Percentiles rank a stretch among this genome's conserved stretches.
These are phyloP conservation scores for Artemia sinica DNA, from an alignment of 2,888 invertebrate species.

Conservation along the genomic window DNA sequence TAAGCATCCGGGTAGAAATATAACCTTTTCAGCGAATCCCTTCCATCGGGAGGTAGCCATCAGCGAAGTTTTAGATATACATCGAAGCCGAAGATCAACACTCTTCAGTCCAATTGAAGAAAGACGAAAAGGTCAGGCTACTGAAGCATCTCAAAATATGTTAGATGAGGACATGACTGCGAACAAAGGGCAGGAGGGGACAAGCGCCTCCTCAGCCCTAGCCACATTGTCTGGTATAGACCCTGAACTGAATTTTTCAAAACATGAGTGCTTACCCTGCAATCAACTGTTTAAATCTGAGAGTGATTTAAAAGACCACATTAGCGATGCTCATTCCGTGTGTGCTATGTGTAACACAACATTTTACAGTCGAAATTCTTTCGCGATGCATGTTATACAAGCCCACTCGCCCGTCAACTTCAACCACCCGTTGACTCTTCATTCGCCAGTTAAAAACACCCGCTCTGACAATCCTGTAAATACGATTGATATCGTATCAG, in stretches of 20 bases:
- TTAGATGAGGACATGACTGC: background rate
- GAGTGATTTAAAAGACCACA: background rate
- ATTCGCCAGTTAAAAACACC: no score
- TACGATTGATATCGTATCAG: no score
- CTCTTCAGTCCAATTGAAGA: no score
- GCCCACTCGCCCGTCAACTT: background rate
- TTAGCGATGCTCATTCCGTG: background rate
- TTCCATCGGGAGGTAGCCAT: background rate
- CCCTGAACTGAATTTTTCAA: background rate
- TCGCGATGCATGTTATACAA: slow-evolving; percentile 8
- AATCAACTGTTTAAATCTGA: slow-evolving; percentile 25
- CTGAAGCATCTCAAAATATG: background rate
- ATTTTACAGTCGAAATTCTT: background rate
- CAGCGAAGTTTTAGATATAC: background rate
- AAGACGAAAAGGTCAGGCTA: background rate
- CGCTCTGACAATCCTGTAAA: no score
- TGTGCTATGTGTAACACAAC: slow-evolving; percentile 20
- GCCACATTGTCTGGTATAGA: no score
- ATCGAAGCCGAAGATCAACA: no score
- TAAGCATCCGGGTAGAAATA: background rate
- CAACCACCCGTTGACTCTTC: no score
- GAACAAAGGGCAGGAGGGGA: background rate
- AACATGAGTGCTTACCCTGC: slow-evolving; percentile 1
- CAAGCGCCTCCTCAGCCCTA: no score
- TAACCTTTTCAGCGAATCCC: background rate